These are phyloP conservation scores for Diaprepes abbreviatus DNA, from an alignment of 2,888 invertebrate genomes.

Conservation along the genomic window DNA sequence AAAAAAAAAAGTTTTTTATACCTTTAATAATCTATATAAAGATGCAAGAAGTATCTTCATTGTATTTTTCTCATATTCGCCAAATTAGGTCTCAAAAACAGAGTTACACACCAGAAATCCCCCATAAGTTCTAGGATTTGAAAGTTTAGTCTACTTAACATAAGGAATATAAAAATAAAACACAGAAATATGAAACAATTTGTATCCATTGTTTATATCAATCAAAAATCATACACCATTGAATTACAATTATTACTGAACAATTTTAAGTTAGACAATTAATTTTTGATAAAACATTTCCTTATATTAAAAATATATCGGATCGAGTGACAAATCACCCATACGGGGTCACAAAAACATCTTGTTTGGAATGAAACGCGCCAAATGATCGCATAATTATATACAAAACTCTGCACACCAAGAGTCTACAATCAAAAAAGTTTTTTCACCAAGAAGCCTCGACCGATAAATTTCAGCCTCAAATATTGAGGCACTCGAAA, in stretches of 20 bases:
- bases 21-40: no score
- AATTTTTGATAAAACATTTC: constrained; percentile 56
- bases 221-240: constrained; percentile 67
- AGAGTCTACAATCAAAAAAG: neutral
- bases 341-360: constrained; percentile 47
- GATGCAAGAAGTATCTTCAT: no score
- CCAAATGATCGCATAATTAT: constrained; percentile 57
- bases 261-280: constrained; percentile 61
- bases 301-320: constrained; percentile 65
- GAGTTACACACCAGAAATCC: no score
- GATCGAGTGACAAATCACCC: constrained; percentile 54
- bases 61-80: no score
- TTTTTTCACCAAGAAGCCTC: constrained; percentile 8
- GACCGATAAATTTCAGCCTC: neutral
- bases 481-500: neutral
- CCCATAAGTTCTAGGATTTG: no score
- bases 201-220: constrained; percentile 68
- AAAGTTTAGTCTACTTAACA: neutral
- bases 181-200: constrained; percentile 66
- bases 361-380: constrained; percentile 62
- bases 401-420: constrained; percentile 53
- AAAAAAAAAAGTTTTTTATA: no score
- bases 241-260: constrained; percentile 61
- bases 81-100: no score
- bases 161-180: constrained; percentile 56